Base-by-base conservation (phyloP, 1,140 invertebrate genomes). In the Aphelinus certus region DNA sequence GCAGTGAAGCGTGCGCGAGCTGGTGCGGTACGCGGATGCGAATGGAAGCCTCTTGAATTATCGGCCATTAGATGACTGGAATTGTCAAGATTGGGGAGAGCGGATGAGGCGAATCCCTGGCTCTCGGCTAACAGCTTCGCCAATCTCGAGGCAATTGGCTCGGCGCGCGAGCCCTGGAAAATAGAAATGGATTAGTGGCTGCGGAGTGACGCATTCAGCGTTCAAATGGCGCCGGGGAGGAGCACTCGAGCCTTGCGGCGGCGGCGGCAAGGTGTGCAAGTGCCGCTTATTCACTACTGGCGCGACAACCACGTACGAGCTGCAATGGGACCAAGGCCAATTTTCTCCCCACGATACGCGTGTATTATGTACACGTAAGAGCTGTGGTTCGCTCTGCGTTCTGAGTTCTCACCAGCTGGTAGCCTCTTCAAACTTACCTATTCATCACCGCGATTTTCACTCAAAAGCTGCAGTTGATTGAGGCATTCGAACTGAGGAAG, bases 51-150 rank as follows among this genome's bases (percentile, higher is more conserved):
- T 58, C 72, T 68, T 68, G 65, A 68, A 74, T 63, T 68, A 62
- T 62, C 60, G 65, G 65, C 65, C 72, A 74, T 74, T 74, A 74
- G 72, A 74, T 74, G 66, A 74, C 72, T 74, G 47, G 60, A 60
- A 62, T 74, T 56, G 72, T 74, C 62, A 67, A 74, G 62, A 74
- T 74, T 67, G 72, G 61, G 64, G 26, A 26, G 26, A 26, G 26
- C 26, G 26, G 26, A 43, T 57, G 56, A 2, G 42, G 49, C 64
- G 48, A 42, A 48, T 48, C 49, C 64, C 26, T 55, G 61, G 61
- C 46, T 43, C 61, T 62, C 3, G n/a, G 55, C 66, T 68, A 68
- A 68, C 55, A 58, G 66, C 55, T 58, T 58, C 56, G 66, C 2
- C 66, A 68, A 68, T 68, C 66, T 58, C 46, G 55, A 56, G 42